A percentile compares a stretch with the other conserved stretches of the same genome.
Evolutionary conservation across 2,113 vertebrate species (phyloP).

Genomic region (Sinocyclocheilus anshuiensis): DNA sequence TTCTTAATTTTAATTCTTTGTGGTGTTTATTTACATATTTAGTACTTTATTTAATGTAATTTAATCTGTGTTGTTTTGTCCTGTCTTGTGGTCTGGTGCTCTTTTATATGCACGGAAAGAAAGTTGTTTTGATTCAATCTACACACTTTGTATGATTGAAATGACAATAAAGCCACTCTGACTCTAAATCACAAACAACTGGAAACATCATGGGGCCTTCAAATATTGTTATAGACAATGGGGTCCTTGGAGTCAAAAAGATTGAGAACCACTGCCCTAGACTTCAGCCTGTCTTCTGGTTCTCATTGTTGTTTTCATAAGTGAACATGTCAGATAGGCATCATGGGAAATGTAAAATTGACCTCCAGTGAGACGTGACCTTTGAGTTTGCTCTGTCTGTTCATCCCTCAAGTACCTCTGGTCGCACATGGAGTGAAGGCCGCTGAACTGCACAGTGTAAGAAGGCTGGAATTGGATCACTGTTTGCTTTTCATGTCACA

Average conservation of each 20-base stretch:
- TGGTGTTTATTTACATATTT: too few species aligned
- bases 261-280: not conserved
- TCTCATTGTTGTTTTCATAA: not conserved
- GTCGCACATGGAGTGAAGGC: not conserved
- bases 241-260: not conserved
- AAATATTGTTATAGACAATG: not conserved
- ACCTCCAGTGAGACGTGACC: conserved; percentile 32
- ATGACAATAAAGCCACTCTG: not conserved
- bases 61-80: too few species aligned
- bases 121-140: not conserved
- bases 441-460: conserved; percentile 2
- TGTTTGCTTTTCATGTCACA: conserved; percentile 23
- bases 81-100: too few species aligned
- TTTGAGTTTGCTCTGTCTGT: conserved; percentile 23
- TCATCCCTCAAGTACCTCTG: conserved; percentile 7
- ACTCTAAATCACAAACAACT: not conserved
- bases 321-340: conserved; percentile 25
- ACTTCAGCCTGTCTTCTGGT: conserved; percentile 4
- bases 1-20: too few species aligned
- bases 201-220: not conserved
- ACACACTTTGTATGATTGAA: not conserved
- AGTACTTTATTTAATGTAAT: too few species aligned
- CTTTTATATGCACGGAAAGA: too few species aligned
- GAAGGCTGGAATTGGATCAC: conserved; percentile 7
- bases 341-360: conserved; percentile 35